Conservation (phyloP, 2,113 vertebrate species). For the Brachyhypopomus gauderio region DNA sequence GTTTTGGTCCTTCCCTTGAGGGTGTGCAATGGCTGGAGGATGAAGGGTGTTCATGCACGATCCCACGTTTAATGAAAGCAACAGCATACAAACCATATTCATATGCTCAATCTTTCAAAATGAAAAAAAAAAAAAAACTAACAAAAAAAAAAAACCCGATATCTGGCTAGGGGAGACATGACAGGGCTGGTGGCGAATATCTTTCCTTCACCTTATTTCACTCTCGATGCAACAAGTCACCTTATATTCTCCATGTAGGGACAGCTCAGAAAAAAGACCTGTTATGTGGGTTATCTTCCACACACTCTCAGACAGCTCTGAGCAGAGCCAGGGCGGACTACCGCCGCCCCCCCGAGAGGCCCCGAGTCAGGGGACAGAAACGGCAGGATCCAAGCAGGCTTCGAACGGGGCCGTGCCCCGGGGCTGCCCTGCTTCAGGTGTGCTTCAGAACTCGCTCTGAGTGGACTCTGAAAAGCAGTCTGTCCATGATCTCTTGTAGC, state of each 20-base stretch:
- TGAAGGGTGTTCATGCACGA: neutral
- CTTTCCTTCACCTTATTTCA: no score
- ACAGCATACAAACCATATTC: neutral
- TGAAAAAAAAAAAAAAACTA: no score
- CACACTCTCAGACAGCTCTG: no score
- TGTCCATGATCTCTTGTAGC: neutral
- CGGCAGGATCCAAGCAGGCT: neutral
- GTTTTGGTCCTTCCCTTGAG: neutral
- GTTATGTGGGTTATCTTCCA: no score
- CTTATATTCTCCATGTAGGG: no score
- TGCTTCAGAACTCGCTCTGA: neutral
- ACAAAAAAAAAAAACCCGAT: no score
- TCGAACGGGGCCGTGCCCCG: neutral
- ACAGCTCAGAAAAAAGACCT: no score
- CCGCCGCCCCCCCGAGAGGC: neutral
- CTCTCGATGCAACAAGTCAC: no score
- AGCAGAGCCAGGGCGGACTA: no score
- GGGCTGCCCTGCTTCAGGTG: neutral
- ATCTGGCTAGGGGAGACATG: no score
- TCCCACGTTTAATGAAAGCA: neutral
- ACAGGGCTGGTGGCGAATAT: no score
- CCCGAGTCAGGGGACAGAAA: neutral
- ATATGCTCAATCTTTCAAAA: neutral
- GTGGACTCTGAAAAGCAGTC: neutral
- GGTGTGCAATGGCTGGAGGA: constrained; percentile 7